Evolutionary conservation across 1,140 invertebrate genomes (phyloP), one percentile per base, ranked within the genome.

Genomic region (Hycleus phaleratus): DNA sequence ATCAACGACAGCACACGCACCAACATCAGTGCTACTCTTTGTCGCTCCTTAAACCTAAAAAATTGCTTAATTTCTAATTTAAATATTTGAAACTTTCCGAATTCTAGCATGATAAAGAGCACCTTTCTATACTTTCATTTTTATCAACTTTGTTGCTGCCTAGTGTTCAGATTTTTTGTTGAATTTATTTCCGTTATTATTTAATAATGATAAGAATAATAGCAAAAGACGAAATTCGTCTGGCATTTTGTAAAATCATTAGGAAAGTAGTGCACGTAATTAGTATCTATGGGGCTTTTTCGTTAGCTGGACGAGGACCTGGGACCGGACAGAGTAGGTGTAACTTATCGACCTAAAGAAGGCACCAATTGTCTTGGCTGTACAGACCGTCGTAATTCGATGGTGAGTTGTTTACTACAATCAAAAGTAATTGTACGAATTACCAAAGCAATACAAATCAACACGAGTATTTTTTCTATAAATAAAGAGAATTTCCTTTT

Each of bases 311-410:
- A 75, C 69, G 74, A 78, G 71, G 75, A 77, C 50, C 62, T 72
- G 61, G 75, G 74, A 58, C 59, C 68, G 60, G 73, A 75, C 59
- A 67, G 74, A 61, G 71, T 76, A 65, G 71, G 73, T 58, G 71
- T 78, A 63, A 76, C 75, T 61, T 74, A 76, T 70, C 72, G 74
- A 64, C 74, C 75, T 57, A 74, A 72, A 63, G 72, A 74, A 56
- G 68, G 70, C 61, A 75, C 73, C 57, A 74, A 73, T 64, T 78
- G 73, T 67, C 71, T 77, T 42, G 68, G 75, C 58, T 75, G 72
- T 64, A 65, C 69, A 57, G 72, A 75, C 59, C 73, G 75, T 59
- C 73, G 76, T 58, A 72, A 73, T 57, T 79, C 77, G 5, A 74
- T 74, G 75, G 78, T 79, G 67, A 78, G 77, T 76, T 50, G 25